Conservation (phyloP, 2,797 vertebrate genomes). For the Etheostoma perlongum region DNA sequence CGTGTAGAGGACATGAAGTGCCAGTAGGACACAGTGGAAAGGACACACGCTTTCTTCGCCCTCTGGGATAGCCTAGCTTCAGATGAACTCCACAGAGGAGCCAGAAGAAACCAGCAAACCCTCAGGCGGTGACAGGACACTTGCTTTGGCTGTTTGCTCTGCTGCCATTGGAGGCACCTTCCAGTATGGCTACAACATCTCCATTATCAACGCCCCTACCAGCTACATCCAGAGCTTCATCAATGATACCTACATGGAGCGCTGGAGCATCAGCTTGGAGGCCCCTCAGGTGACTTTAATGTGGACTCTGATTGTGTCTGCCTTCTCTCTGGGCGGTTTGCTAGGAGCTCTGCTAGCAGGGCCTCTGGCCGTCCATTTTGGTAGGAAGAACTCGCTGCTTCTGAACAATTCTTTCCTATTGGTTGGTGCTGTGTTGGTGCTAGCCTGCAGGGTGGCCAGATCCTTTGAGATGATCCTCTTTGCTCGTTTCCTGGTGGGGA, state of each 20-base stretch:
- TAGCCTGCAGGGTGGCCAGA: conserved; percentile 80
- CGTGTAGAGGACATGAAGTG: background rate
- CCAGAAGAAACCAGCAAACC: conserved; percentile 30
- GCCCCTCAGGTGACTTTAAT: conserved; percentile 79
- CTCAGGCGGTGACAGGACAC: conserved; percentile 56
- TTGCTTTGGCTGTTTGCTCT: conserved; percentile 87
- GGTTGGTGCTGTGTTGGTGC: conserved; percentile 77
- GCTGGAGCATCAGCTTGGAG: conserved; percentile 79
- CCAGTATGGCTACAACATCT: conserved; percentile 94
- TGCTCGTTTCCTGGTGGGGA: conserved; percentile 87
- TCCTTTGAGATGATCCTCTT: conserved; percentile 92
- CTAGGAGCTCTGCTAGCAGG: conserved; percentile 88
- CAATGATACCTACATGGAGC: conserved; percentile 87
- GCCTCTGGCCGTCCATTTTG: conserved; percentile 87
- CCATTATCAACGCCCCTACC: conserved; percentile 92
- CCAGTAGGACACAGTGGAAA: background rate
- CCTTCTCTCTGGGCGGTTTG: conserved; percentile 89
- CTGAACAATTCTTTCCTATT: conserved; percentile 89
- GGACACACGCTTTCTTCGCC: background rate
- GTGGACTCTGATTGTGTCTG: conserved; percentile 90
- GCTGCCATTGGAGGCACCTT: conserved; percentile 95
- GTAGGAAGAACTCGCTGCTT: conserved; percentile 90
- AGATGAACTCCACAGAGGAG: conserved; percentile 41
- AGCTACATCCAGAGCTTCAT: conserved; percentile 90
- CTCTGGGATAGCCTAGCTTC: background rate